Evolutionary conservation across 2,113 vertebrate genomes (phyloP).

Genomic region (Hucho hucho): DNA sequence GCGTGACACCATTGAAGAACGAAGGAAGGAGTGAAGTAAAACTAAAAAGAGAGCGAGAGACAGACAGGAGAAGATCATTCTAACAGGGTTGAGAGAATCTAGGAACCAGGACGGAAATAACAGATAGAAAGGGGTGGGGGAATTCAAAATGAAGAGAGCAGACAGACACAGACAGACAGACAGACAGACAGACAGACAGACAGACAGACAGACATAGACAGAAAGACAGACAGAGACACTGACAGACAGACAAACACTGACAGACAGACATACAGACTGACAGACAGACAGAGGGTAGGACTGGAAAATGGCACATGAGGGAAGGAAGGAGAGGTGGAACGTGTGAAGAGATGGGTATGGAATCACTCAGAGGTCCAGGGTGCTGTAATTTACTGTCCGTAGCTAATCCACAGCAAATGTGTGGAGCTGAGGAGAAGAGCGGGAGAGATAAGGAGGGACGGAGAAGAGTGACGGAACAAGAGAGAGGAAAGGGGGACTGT

Average conservation of each 20-base stretch:
- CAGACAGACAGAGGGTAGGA: conserved; percentile 41
- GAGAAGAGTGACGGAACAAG: background rate
- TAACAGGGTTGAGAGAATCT: conserved; percentile 70
- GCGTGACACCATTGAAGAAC: conserved; percentile 69
- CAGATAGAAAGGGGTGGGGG: conserved; percentile 38
- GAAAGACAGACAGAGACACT: conserved; percentile 7
- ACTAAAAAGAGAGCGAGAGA: conserved; percentile 44
- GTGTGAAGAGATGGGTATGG: conserved; percentile 64
- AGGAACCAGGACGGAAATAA: conserved; percentile 64
- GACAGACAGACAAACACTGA: background rate
- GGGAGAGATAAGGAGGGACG: conserved; percentile 2
- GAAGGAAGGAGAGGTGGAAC: conserved; percentile 33
- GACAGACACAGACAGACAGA: conserved; percentile 47
- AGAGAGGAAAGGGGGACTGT: conserved; percentile 49
- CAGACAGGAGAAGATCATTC: conserved; percentile 58
- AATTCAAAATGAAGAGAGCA: conserved; percentile 7
- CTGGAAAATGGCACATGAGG: conserved; percentile 47
- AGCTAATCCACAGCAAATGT: conserved; percentile 81
- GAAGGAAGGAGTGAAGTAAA: conserved; percentile 51
- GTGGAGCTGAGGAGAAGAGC: conserved; percentile 43
- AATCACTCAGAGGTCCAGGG: conserved; percentile 68
- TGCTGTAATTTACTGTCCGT: conserved; percentile 76
- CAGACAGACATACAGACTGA: background rate
- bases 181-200: background rate
- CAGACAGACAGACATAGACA: background rate